Percentiles rank a stretch among this genome's conserved stretches.
phyloP scores from a whole-genome alignment of 2,113 vertebrate genomes.

The Tauraco erythrolophus region DNA sequence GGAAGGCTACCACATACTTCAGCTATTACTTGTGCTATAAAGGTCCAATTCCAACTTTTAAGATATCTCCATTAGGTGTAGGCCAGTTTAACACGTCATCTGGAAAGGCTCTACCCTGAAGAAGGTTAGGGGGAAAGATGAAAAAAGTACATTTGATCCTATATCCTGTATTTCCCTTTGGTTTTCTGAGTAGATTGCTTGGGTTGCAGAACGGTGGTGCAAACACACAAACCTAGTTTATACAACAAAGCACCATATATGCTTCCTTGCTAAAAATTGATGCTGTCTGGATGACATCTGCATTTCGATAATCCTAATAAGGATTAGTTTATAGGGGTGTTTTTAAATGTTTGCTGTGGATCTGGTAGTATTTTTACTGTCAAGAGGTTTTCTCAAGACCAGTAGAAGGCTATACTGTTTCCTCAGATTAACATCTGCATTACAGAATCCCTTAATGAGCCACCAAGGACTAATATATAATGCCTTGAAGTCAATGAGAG shows the following conservation, averaged over 20 bases:
- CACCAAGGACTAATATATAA: neutral
- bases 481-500: neutral
- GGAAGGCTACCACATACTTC: neutral
- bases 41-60: neutral
- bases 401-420: neutral
- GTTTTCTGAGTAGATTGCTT: neutral
- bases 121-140: neutral
- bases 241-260: neutral
- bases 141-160: neutral
- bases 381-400: neutral
- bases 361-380: neutral
- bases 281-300: neutral
- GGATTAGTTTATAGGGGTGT: neutral
- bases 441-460: neutral
- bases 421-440: neutral
- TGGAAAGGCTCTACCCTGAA: neutral
- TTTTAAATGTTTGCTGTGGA: neutral
- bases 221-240: neutral
- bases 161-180: neutral
- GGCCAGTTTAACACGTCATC: neutral
- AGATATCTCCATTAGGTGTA: neutral
- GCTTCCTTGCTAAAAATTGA: neutral
- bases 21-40: neutral
- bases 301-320: neutral
- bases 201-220: neutral